Evolutionary conservation across 2,888 invertebrate species (phyloP).

Genomic region (Sicus ferrugineus): DNA sequence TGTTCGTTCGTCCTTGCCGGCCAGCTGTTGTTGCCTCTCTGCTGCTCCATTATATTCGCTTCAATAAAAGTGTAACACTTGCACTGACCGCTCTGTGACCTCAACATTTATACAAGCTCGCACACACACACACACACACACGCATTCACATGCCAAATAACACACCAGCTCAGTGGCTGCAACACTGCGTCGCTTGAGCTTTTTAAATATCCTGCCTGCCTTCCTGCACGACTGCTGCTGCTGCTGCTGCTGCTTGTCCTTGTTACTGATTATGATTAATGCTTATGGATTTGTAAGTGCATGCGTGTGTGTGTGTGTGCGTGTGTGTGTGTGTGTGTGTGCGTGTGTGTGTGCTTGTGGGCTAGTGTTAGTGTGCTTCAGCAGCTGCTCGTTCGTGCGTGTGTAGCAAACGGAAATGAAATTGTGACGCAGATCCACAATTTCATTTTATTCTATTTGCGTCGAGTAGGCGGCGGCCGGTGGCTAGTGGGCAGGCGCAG

Average conservation of each 20-base stretch:
- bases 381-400: slow-evolving; percentile 15
- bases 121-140: background rate
- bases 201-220: slow-evolving; percentile 27
- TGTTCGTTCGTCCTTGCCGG: background rate
- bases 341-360: slow-evolving; percentile 13
- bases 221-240: background rate
- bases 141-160: background rate
- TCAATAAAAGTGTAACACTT: slow-evolving; percentile 13
- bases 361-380: background rate
- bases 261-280: slow-evolving; percentile 37
- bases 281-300: background rate
- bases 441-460: slow-evolving; percentile 18
- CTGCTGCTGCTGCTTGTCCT: slow-evolving; percentile 22
- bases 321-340: background rate
- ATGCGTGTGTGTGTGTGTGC: slow-evolving; percentile 21
- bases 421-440: slow-evolving; percentile 11
- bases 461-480: background rate
- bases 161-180: background rate
- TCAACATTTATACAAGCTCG: background rate
- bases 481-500: slow-evolving; percentile 37
- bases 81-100: slow-evolving; percentile 26
- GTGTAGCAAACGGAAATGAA: slow-evolving; percentile 29
- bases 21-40: background rate
- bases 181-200: background rate
- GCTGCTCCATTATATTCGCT: slow-evolving; percentile 24